A percentile compares a stretch with the other conserved stretches of the same genome.
These are phyloP conservation scores for Thryonomys swinderianus DNA, from an alignment of 2,113 vertebrate genomes.

Conservation along the genomic window DNA sequence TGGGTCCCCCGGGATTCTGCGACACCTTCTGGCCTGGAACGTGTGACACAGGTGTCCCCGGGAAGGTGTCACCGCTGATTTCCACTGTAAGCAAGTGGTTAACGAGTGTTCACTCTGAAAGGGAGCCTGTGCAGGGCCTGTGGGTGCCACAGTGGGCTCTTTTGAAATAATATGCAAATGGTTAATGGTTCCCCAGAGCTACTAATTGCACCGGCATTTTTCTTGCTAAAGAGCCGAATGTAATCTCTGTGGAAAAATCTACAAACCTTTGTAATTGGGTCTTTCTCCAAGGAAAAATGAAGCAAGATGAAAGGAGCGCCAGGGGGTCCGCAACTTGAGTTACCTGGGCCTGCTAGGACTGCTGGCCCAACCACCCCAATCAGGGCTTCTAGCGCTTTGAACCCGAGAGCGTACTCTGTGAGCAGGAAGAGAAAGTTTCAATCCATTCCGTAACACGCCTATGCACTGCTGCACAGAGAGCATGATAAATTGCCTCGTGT, in stretches of 20 bases:
- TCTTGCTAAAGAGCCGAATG: constrained; percentile 65
- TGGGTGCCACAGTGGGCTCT: constrained; percentile 7
- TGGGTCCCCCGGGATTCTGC: neutral
- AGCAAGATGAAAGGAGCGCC: constrained; percentile 25
- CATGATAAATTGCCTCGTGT: constrained; percentile 58
- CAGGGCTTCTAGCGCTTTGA: neutral
- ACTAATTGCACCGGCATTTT: constrained; percentile 62
- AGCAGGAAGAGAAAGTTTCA: constrained; percentile 59
- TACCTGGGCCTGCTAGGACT: neutral
- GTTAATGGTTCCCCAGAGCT: constrained; percentile 41
- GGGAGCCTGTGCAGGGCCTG: neutral
- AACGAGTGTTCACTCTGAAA: constrained; percentile 49
- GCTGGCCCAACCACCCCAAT: neutral
- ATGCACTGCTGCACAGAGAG: constrained; percentile 64
- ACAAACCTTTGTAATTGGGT: constrained; percentile 64
- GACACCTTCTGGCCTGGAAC: neutral
- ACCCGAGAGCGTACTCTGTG: constrained; percentile 50
- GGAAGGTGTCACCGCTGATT: neutral
- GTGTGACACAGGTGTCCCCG: neutral
- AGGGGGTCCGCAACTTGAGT: neutral
- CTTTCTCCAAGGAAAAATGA: constrained; percentile 62
- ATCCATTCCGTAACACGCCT: constrained; percentile 59
- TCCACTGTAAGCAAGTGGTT: constrained; percentile 42
- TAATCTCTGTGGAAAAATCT: constrained; percentile 49
- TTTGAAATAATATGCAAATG: constrained; percentile 60